Conservation (phyloP, 2,888 invertebrate species). For the Ceramica pisi region DNA sequence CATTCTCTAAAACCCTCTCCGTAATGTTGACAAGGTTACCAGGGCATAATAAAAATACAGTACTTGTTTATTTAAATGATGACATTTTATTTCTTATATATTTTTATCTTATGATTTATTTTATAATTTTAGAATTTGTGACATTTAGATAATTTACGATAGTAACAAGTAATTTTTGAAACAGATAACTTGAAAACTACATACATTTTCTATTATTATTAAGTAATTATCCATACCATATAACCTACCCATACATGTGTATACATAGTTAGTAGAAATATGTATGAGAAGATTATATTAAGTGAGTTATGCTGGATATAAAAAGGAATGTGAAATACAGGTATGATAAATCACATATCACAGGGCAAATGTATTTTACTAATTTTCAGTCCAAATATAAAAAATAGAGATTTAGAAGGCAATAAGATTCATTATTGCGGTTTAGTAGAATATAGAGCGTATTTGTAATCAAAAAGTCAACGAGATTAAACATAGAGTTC, state of each 20-base stretch:
- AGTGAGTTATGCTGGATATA: constrained; percentile 45
- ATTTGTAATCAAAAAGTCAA: constrained; percentile 17
- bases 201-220: constrained; percentile 59
- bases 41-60: constrained; percentile 45
- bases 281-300: constrained; percentile 60
- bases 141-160: constrained; percentile 70
- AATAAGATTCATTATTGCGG: constrained; percentile 25
- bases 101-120: constrained; percentile 66
- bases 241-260: constrained; percentile 57
- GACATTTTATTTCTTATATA: constrained; percentile 72
- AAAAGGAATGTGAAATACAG: constrained; percentile 65
- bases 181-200: constrained; percentile 67
- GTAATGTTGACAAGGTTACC: neutral
- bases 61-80: constrained; percentile 66
- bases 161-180: constrained; percentile 70
- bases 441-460: constrained; percentile 10
- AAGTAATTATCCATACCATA: constrained; percentile 51
- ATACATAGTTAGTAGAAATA: constrained; percentile 36
- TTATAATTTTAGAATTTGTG: constrained; percentile 71
- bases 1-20: constrained; percentile 1
- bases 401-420: constrained; percentile 50
- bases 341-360: constrained; percentile 66
- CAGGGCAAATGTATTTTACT: constrained; percentile 63
- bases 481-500: constrained; percentile 8
- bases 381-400: constrained; percentile 55